These are phyloP conservation scores for Sisyra nigra DNA, from an alignment of 2,888 invertebrate species.

Conservation along the genomic window DNA sequence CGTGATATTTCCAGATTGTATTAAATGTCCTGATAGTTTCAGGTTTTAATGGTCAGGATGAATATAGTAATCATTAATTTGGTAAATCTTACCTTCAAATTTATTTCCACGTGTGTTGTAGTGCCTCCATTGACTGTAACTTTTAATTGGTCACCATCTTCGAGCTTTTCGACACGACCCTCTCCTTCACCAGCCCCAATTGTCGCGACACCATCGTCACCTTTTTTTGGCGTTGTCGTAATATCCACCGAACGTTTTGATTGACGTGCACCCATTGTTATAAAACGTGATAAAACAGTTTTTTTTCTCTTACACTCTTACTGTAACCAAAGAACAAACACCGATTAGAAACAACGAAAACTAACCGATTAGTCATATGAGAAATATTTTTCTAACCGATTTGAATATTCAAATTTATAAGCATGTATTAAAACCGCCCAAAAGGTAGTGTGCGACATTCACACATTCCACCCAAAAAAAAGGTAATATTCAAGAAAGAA, in stretches of 20 bases:
- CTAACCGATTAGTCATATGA: background rate
- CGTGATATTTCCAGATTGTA: no score
- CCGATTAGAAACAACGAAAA: background rate
- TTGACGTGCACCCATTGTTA: constrained; percentile 76
- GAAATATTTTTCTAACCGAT: no score
- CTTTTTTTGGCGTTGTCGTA: constrained; percentile 47
- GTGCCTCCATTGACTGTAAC: constrained; percentile 56
- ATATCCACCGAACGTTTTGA: constrained; percentile 79
- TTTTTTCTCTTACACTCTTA: constrained; percentile 1
- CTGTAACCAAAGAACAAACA: constrained; percentile 3
- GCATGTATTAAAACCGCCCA: no score
- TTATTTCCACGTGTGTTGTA: constrained; percentile 43
- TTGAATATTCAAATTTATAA: no score
- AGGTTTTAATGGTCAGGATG: no score
- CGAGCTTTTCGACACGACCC: constrained; percentile 58
- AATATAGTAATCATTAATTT: no score
- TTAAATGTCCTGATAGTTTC: no score
- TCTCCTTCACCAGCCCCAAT: constrained; percentile 38
- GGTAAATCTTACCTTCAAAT: constrained; percentile 21
- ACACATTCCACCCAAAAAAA: no score
- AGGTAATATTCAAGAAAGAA: no score
- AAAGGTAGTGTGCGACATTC: no score
- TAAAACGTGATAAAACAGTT: background rate
- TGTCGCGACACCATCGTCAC: constrained; percentile 17
- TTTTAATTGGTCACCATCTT: constrained; percentile 53